A percentile compares a stretch with the other conserved stretches of the same genome.
Evolutionary conservation across 1,140 invertebrate genomes (phyloP).

Genomic region (Drosophila nebulosa): DNA sequence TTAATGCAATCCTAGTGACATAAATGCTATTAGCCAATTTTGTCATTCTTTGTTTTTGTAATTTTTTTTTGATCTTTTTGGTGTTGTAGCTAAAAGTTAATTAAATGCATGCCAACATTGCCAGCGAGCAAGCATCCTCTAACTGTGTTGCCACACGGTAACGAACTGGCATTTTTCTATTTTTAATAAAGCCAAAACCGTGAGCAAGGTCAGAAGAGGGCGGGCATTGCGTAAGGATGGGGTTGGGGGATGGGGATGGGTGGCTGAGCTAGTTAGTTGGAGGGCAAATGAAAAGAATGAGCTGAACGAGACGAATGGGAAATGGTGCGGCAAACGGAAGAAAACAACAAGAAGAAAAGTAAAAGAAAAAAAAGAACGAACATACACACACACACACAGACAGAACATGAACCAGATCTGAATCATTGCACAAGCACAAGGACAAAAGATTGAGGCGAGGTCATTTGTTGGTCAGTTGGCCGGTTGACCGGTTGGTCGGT

Average conservation of each 20-base stretch:
- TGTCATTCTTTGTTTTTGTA: background rate
- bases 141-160: background rate
- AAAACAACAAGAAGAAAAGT: background rate
- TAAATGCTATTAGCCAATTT: background rate
- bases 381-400: background rate
- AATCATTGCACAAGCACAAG: slow-evolving; percentile 1
- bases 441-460: background rate
- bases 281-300: background rate
- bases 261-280: background rate
- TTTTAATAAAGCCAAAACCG: background rate
- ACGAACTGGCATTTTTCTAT: background rate
- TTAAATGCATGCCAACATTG: background rate
- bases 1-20: background rate
- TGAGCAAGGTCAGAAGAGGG: background rate
- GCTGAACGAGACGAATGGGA: background rate
- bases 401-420: background rate
- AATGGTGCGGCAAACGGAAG: background rate
- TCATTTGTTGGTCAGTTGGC: background rate
- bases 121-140: background rate
- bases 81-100: background rate
- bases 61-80: too few relatives aligned
- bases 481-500: background rate
- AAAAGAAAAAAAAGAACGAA: too few relatives aligned
- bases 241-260: too few relatives aligned
- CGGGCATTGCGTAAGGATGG: background rate